Base-by-base conservation (phyloP, 2,888 invertebrate species). In the Eilema caniola region DNA sequence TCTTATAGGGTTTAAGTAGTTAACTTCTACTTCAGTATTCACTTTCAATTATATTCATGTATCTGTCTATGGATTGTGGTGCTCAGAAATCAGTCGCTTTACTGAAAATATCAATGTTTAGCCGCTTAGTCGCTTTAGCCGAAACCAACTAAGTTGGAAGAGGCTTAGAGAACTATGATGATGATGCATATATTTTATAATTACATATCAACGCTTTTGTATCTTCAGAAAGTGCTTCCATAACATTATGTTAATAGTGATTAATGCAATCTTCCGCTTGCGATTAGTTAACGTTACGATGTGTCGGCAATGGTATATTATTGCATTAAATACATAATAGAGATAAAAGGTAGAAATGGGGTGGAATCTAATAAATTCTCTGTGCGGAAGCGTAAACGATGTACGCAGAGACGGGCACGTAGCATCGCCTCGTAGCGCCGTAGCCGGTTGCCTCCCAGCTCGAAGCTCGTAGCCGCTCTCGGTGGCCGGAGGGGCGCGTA, bases 281-380 rank as follows among this genome's bases (percentile, higher is more conserved):
- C 83, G 81, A 85, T 86, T 86, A 85, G 86, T 86, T 84, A 85
- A 81, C 79, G 82, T 84, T 85, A 85, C 84, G 85, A 85, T 86
- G 85, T 84, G 84, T 83, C 79, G 71, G 82, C 80, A 77, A 83
- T 84, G 85, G 81, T 83, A 87, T 87, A 85, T 85, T 84, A 87
- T 90, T 89, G 88, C 90, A 90, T 92, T 91, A 90, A 91, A 91
- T 89, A 92, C 89, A 89, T 90, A 90, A 91, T 91, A 88, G 89
- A 93, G 93, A 93, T 93, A 93, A 93, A 93, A 92, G 89, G 90
- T 91, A 92, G 91, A 92, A 93, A 93, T 92, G 91, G 90, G 91
- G 92, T 90, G 89, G 90, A 91, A 92, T 91, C 90, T 90, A 92
- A 94, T 94, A 94, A 94, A 95, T 94, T 93, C 88, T 90, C 90